Evolutionary conservation across 30 jellyfish, hydroid and myxozoan genomes (phyloP), one percentile per base, ranked within the genome.

Genomic region (Calvadosia cruxmelitensis): DNA sequence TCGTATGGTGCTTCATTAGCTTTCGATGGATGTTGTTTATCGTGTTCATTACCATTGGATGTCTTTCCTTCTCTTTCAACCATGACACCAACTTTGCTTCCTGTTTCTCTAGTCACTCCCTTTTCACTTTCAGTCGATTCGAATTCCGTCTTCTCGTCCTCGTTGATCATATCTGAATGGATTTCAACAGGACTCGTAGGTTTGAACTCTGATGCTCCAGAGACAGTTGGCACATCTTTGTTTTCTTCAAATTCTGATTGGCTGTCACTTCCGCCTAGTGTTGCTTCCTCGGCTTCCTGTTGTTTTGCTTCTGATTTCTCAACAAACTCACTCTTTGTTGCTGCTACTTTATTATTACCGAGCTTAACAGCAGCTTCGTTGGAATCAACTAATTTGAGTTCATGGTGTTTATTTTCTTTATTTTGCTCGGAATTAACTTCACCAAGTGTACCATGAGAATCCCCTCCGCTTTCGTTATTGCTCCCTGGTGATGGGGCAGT

Each of bases 271-370:
- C 53, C 71, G 27, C 53, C 34, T 27, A 51, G 64, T 31, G 53
- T 70, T 5, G 31, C 63, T 29, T 33, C 34, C 16, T 51, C 31
- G 24, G 31, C 3, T 33, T 70, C 71, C 80, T 70, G 80, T 70
- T 70, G 80, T 33, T 70, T 51, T 70, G 52, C 42, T 33, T 24
- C 15, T 25, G 27, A 70, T 51, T 70, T 71, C 52, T 33, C 52
- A 70, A 70, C 80, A 70, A 2, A 3, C 63, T 20, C 26, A 50
- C 74, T 52, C 33, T 72, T 73, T 34, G 68, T 33, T 53, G 52
- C 67, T 74, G 63, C n/a, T n/a, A n/a, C n/a, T n/a, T n/a, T n/a
- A n/a, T n/a, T n/a, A n/a, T n/a, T n/a, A n/a, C n/a, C n/a, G n/a
- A n/a, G n/a, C n/a, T n/a, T n/a, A n/a, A n/a, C n/a, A n/a, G n/a